Conservation (phyloP, 2,113 vertebrate species). For the Petromus typicus region DNA sequence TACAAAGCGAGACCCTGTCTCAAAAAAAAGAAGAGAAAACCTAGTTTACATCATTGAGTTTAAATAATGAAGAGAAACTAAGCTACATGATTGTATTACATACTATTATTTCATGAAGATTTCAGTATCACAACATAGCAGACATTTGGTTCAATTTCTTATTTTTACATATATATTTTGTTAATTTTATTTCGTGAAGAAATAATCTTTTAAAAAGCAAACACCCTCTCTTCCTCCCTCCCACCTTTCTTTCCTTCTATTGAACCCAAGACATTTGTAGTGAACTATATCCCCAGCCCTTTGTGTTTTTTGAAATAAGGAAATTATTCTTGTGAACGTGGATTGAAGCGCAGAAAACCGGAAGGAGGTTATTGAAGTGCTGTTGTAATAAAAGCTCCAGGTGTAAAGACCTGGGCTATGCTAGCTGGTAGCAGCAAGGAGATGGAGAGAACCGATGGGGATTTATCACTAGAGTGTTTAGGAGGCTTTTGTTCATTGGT, state of each 20-base stretch:
- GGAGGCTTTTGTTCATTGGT: conserved; percentile 2
- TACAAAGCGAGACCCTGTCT: no score
- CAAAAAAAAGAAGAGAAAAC: no score
- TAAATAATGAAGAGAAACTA: not conserved
- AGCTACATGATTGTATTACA: not conserved
- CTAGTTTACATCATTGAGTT: not conserved
- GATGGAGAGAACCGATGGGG: not conserved
- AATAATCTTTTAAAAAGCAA: not conserved
- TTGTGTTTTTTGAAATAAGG: not conserved
- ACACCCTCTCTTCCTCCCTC: no score
- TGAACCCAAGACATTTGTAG: no score
- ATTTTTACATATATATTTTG: not conserved
- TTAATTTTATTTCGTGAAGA: not conserved
- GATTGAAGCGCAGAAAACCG: not conserved
- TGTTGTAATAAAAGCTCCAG: not conserved
- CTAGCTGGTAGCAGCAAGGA: not conserved
- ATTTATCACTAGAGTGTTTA: not conserved
- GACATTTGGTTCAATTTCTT: not conserved
- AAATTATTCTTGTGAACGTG: conserved; percentile 14
- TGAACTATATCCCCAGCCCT: no score
- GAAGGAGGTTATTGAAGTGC: not conserved
- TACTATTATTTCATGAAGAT: not conserved
- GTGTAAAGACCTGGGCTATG: not conserved
- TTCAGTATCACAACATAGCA: not conserved
- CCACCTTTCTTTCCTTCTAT: no score